phyloP scores from a whole-genome alignment of 2,113 vertebrate species.

The Chloropsis hardwickii region DNA sequence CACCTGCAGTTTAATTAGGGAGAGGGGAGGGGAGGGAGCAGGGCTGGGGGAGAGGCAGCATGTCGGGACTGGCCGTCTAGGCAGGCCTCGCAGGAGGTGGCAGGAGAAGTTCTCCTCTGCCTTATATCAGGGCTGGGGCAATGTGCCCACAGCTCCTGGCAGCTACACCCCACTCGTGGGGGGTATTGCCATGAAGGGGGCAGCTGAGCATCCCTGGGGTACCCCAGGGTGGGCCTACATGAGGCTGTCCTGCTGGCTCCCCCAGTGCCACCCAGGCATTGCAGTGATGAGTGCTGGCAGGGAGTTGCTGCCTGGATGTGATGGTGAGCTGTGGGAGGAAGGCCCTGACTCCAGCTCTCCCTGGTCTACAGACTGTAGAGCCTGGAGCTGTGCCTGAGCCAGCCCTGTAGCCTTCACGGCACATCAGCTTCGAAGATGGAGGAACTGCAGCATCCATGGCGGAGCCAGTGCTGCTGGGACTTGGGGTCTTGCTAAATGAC shows the following conservation, averaged over 20 bases:
- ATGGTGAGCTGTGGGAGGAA: not conserved
- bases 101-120: not conserved
- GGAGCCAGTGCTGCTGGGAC: not conserved
- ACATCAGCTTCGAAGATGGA: not conserved
- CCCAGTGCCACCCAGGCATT: not conserved
- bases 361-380: not conserved
- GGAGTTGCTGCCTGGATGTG: accelerated
- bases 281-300: not conserved
- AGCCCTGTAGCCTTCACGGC: not conserved
- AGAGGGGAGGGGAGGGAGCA: constrained; percentile 36
- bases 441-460: not conserved
- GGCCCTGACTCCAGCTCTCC: not conserved
- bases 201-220: not conserved
- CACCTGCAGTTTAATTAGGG: constrained; percentile 74
- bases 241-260: not conserved
- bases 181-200: not conserved
- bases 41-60: constrained; percentile 45
- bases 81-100: not conserved
- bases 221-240: not conserved
- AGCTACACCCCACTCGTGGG: not conserved
- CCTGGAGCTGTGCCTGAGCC: not conserved
- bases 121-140: not conserved
- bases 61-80: constrained; percentile 39
- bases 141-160: not conserved
- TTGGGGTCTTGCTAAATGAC: not conserved